Evolutionary conservation across 2,797 vertebrate species (phyloP), one percentile per base, ranked within the genome.

Genomic region (Parauchenoglanis punctatus): DNA sequence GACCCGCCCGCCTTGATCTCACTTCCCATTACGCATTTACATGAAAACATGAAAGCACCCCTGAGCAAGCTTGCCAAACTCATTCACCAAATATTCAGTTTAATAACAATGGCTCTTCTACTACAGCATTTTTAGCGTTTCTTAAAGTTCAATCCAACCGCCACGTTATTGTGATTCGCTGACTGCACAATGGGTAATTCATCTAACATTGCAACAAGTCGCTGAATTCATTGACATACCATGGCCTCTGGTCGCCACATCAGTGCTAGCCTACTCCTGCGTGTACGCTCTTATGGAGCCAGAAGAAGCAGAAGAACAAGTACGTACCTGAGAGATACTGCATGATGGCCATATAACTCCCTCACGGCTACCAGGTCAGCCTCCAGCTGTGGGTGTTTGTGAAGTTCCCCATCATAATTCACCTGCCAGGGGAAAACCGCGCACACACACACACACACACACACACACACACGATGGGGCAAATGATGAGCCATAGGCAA

Each of bases 301-400:
- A 23, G 11, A 78, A 46, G 67, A 73, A 87, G 59, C 58, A 12
- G 72, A 25, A 63, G 56, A 68, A 81, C 8, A 59, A 68, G 86
- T 56, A 75, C n/a, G 68, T 95, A 97, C 97, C 97, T 97, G 96
- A 97, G 97, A 96, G 97, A 97, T 92, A 97, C 97, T 93, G 97
- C 97, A 87, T 95, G 95, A 90, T 95, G 95, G 89, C 97, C 96
- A 86, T 97, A 97, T 91, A 97, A 92, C 91, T 97, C 97, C 94
- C 96, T 96, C 91, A 97, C 97, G 23, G 97, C 97, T 70, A 94
- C 95, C 91, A 97, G 91, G 92, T 97, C 97, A 75, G 97, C 96
- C 84, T 97, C 97, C 88, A 97, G 91, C 87, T 97, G 94, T 20
- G 96, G 96, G 86, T 97, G 97, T 88, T 97, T 97, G 91, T 97